Base-by-base conservation (phyloP, 2,888 invertebrate genomes). In the Agrotis ipsilon region DNA sequence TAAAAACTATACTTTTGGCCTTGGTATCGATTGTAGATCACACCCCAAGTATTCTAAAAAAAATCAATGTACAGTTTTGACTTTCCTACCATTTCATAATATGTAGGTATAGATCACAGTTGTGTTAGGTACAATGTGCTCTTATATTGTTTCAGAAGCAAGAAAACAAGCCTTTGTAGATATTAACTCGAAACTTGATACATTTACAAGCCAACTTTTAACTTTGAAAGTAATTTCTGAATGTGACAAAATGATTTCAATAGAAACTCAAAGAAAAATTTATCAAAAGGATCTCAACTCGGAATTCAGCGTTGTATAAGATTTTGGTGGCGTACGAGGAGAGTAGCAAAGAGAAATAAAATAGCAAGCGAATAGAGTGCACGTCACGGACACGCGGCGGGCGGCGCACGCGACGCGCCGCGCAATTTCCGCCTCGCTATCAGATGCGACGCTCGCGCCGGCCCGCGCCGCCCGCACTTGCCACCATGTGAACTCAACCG, bases 371-470 rank as follows among this genome's bases (percentile, higher is more conserved):
- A 91, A 89, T 86, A 85, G 91, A 92, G 91, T 91, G 92, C 93
- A 93, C 90, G 94, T 94, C 94, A 94, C 87, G 88, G 85, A 86
- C 94, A 94, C 88, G 90, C 92, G 89, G 91, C 85, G 87, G 84
- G 81, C 92, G 89, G 92, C 94, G 94, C 94, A 94, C 93, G 92
- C 93, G 94, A 93, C 93, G 90, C 88, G 89, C 89, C 90, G 91
- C 91, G 91, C 93, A 96, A 95, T 96, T 96, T 96, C 96, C 96
- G 96, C 92, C 88, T 88, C 87, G 89, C 91, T 91, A 92, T 94
- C 94, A 92, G 93, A 94, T 92, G 92, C 92, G 92, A 91, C 90
- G 91, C 89, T 82, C 88, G 92, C 90, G 91, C 91, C 88, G 88
- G 85, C 72, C 77, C 80, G 89, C 89, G 84, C 61, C 74, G 66